These are phyloP conservation scores for Phalacrocorax carbo DNA, from an alignment of 2,113 vertebrate genomes.

Conservation along the genomic window DNA sequence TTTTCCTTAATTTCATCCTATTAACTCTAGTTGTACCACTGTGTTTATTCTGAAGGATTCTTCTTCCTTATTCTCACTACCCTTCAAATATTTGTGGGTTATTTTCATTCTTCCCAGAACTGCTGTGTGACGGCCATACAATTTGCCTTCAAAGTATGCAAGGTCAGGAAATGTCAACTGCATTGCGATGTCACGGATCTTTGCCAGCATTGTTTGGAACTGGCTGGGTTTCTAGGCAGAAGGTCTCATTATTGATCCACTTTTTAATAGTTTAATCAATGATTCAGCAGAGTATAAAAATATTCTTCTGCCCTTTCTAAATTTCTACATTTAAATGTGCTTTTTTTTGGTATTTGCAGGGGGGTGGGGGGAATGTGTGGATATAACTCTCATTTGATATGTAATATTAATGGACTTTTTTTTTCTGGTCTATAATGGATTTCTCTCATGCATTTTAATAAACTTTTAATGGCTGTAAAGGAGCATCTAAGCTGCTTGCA, in stretches of 20 bases:
- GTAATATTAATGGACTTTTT: constrained; percentile 18
- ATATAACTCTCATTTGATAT: not conserved
- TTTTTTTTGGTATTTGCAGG: not conserved
- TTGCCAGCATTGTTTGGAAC: not conserved
- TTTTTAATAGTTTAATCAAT: constrained; percentile 17
- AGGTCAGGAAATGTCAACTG: not conserved
- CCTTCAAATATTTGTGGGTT: not conserved
- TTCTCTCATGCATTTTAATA: constrained; percentile 49
- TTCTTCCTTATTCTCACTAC: not conserved
- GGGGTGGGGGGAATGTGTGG: not conserved
- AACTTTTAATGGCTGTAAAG: constrained; percentile 42
- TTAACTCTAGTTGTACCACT: not conserved
- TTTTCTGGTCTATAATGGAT: constrained; percentile 21
- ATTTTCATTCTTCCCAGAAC: not conserved
- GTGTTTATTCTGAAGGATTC: not conserved
- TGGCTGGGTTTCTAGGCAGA: not conserved
- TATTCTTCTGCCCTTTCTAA: not conserved
- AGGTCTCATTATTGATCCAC: not conserved
- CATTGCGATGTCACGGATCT: not conserved
- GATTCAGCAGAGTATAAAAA: not conserved
- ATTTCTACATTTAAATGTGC: not conserved
- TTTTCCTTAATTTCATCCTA: not conserved
- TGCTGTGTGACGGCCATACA: not conserved
- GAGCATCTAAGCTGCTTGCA: not conserved
- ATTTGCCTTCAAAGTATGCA: not conserved